These are phyloP conservation scores for Sitta carolinensis DNA, from an alignment of 2,797 vertebrate genomes.

Conservation along the genomic window DNA sequence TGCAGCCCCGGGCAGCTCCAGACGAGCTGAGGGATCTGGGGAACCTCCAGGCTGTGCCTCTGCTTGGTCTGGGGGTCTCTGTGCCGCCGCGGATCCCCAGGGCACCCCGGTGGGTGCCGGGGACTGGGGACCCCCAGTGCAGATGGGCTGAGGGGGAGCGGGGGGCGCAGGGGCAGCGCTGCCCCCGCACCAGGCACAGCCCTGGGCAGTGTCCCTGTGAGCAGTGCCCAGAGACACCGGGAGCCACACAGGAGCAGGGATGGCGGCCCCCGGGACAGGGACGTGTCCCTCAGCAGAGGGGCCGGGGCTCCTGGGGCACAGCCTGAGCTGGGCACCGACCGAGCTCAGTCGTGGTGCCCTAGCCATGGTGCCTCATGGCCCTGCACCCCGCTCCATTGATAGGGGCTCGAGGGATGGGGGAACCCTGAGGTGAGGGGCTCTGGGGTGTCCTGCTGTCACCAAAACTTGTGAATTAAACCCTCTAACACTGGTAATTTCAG, in stretches of 20 bases:
- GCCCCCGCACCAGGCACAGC: background rate
- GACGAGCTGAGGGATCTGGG: background rate
- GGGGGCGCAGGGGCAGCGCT: fast-evolving
- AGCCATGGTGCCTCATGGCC: fast-evolving
- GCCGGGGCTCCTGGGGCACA: background rate
- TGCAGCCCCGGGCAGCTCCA: background rate
- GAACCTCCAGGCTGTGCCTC: background rate
- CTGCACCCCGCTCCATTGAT: fast-evolving
- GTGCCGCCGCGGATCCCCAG: background rate
- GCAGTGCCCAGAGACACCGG: fast-evolving
- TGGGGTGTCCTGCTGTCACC: fast-evolving
- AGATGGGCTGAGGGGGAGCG: fast-evolving
- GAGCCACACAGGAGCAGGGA: background rate
- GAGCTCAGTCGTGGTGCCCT: background rate
- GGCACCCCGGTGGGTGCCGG: background rate
- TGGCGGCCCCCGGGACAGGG: fast-evolving
- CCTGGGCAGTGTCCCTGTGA: background rate
- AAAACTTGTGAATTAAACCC: background rate
- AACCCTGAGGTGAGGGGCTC: background rate
- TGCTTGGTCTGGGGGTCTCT: background rate
- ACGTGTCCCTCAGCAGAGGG: background rate
- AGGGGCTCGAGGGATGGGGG: fast-evolving
- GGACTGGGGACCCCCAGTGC: no score
- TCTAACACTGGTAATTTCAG: background rate
- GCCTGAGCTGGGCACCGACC: background rate